Conservation (phyloP, 2,888 invertebrate genomes). For the Caenorhabditis uteleia region DNA sequence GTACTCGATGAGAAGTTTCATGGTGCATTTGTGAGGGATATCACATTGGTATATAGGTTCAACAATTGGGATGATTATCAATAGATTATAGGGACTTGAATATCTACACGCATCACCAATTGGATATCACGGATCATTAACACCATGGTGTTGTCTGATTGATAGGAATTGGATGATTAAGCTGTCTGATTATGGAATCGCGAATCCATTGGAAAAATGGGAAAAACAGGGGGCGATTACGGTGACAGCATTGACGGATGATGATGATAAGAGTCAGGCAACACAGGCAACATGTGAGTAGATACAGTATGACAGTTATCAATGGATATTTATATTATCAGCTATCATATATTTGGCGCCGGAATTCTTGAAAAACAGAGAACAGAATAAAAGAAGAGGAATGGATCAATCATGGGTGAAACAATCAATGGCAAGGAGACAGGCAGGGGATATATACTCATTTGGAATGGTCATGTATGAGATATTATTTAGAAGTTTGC, state of each 20-base stretch:
- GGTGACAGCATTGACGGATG: slow-evolving; percentile 55
- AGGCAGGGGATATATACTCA: slow-evolving; percentile 65
- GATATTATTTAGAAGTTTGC: slow-evolving; percentile 54
- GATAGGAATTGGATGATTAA: slow-evolving; percentile 69
- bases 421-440: slow-evolving; percentile 52
- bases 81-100: slow-evolving; percentile 57
- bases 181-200: slow-evolving; percentile 62
- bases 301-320: not conserved
- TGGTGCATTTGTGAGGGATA: slow-evolving; percentile 94
- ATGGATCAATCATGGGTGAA: slow-evolving; percentile 63
- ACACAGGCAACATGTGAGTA: slow-evolving; percentile 55
- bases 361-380: slow-evolving; percentile 59
- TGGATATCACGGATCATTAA: slow-evolving; percentile 65
- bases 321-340: slow-evolving; percentile 1
- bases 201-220: slow-evolving; percentile 66
- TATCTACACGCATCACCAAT: slow-evolving; percentile 64
- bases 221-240: slow-evolving; percentile 63
- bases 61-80: not conserved
- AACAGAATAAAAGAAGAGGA: slow-evolving; percentile 53
- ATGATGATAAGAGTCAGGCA: slow-evolving; percentile 62
- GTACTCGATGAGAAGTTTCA: slow-evolving; percentile 95
- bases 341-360: slow-evolving; percentile 57
- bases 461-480: slow-evolving; percentile 68
- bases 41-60: slow-evolving; percentile 75
- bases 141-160: slow-evolving; percentile 67